Percentiles rank a stretch among this genome's conserved stretches.
These are phyloP conservation scores for Melanotaenia maccullochi DNA, from an alignment of 2,797 vertebrate genomes.

Conservation along the genomic window DNA sequence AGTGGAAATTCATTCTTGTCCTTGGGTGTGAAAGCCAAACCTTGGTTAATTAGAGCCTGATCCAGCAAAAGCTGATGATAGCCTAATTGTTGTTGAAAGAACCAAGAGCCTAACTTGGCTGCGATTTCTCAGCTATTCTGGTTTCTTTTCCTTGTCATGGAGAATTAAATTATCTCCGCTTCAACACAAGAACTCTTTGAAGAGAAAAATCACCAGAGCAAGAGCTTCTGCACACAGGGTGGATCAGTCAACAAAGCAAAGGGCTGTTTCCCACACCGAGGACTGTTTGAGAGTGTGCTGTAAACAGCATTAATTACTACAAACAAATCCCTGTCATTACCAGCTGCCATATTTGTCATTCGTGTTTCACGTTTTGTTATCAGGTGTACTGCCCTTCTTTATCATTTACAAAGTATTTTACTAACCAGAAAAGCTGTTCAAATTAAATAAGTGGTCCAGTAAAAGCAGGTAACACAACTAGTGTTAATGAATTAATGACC, in stretches of 20 bases:
- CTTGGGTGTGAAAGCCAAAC: conserved; percentile 55
- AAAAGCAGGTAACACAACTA: neutral
- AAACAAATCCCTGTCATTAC: conserved; percentile 43
- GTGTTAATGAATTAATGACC: no score
- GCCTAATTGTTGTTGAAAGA: conserved; percentile 58
- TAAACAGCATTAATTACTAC: conserved; percentile 48
- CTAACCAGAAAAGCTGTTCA: neutral
- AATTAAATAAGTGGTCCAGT: neutral
- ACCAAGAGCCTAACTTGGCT: conserved; percentile 50
- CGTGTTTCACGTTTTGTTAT: conserved; percentile 23
- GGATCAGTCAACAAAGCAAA: conserved; percentile 41
- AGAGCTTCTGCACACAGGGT: conserved; percentile 36
- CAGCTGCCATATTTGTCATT: conserved; percentile 22
- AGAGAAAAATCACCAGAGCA: conserved; percentile 47
- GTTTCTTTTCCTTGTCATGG: conserved; percentile 60
- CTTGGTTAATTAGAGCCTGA: conserved; percentile 51
- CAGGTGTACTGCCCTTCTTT: conserved; percentile 1
- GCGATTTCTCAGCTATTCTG: conserved; percentile 42
- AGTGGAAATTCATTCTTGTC: conserved; percentile 33
- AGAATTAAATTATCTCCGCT: conserved; percentile 65
- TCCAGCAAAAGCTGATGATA: conserved; percentile 47
- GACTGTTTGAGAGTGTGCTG: conserved; percentile 32
- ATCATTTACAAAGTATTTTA: neutral
- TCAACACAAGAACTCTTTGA: conserved; percentile 54
- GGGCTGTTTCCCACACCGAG: conserved; percentile 21